A percentile compares a stretch with the other conserved stretches of the same genome.
Conservation (phyloP, 2,113 vertebrate genomes). For the Crocuta crocuta region DNA sequence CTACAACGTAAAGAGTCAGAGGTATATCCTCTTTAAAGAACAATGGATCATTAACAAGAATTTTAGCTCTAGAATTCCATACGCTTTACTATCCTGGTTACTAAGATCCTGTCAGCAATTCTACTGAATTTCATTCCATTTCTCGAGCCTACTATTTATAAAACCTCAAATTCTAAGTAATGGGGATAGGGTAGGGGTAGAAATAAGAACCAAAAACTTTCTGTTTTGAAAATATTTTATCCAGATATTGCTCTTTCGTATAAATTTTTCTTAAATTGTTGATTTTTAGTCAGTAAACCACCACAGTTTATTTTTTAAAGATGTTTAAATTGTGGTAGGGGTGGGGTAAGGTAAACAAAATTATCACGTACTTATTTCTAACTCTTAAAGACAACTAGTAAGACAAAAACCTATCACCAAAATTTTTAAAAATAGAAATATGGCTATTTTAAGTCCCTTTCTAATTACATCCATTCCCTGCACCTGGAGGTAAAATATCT, state of each 20-base stretch:
- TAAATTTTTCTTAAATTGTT: conserved; percentile 2
- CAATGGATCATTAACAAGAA: neutral
- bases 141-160: neutral
- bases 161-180: conserved; percentile 28
- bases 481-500: neutral
- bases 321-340: neutral
- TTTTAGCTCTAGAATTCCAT: neutral
- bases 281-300: neutral
- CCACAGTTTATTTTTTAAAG: neutral
- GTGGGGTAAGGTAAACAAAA: neutral
- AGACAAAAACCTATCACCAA: neutral
- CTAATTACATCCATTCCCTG: neutral
- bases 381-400: neutral
- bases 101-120: neutral
- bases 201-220: neutral
- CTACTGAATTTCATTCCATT: neutral
- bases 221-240: conserved; percentile 12
- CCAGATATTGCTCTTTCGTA: neutral
- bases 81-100: neutral
- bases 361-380: neutral
- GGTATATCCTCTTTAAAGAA: neutral
- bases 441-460: neutral
- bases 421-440: neutral
- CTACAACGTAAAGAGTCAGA: neutral
- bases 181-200: neutral